Evolutionary conservation across 2,888 invertebrate species (phyloP), one percentile per base, ranked within the genome.

Genomic region (Polydrusus tereticollis): DNA sequence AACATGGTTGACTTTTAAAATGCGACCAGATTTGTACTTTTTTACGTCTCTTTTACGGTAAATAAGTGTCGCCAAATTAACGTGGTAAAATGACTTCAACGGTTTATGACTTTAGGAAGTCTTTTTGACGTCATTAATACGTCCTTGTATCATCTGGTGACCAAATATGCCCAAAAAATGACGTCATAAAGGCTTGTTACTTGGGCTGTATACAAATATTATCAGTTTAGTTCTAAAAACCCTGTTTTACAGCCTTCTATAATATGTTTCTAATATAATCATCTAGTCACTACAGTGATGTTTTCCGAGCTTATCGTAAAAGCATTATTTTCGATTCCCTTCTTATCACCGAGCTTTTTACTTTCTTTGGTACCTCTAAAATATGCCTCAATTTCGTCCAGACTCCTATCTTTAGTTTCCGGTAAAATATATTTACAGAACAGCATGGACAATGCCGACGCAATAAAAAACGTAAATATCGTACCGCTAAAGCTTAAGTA

Each of bases 341-440:
- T 86, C 23, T 75, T 68, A 0, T 85, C 84, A 66, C 18, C 18
- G 26, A 84, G 41, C 85, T 79, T 85, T 86, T 73, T 73, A 7
- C 16, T 8, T 1, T 47, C 29, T 33, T 63, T 57, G 18, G 86
- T 86, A 3, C 86, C 87, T 59, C 88, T 88, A 74, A 91, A 91
- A 72, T 87, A 87, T 72, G 85, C 88, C 86, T 92, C 92, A 12
- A 93, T 92, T 79, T 93, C 91, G 58, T 88, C 87, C 73, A 93
- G 83, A 55, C 89, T 89, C 77, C 90, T 90, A 10, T 91, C 91
- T 78, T 90, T 90, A 0, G 93, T 93, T 83, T 93, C 93, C 1
- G 92, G 92, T 1, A 93, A 83, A 77, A 91, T 87, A 0, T 88
- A 83, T 33, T 87, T 83, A 38, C 90, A 89, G 78, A 91, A 93